Evolutionary conservation across 2,888 invertebrate genomes (phyloP).

Genomic region (Tinea trinotella): DNA sequence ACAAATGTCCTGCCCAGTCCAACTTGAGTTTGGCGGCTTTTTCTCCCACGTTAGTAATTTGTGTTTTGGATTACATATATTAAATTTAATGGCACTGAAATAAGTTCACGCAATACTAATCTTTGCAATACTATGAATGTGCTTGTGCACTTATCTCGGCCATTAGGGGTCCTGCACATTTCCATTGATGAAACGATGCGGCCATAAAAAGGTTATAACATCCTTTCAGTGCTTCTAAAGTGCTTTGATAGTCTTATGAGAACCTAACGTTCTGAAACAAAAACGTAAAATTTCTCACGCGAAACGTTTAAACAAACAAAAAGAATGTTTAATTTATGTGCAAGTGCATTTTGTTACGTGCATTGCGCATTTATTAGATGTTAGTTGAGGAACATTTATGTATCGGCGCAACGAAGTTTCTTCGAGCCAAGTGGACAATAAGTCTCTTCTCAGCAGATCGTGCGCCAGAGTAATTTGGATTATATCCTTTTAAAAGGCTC

Average conservation of each 20-base stretch:
- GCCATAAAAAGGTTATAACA: conserved; percentile 71
- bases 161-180: conserved; percentile 66
- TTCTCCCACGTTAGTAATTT: too few relatives aligned
- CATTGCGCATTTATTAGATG: neutral
- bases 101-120: conserved; percentile 4
- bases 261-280: conserved; percentile 28
- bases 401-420: conserved; percentile 40
- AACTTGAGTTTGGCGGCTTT: too few relatives aligned
- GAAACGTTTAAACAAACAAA: neutral
- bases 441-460: conserved; percentile 3
- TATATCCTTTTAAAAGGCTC: neutral
- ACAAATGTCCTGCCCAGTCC: too few relatives aligned
- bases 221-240: conserved; percentile 71
- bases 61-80: too few relatives aligned
- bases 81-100: neutral
- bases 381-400: conserved; percentile 1
- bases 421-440: conserved; percentile 39
- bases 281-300: neutral
- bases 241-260: conserved; percentile 64
- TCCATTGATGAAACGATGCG: conserved; percentile 53
- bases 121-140: conserved; percentile 55
- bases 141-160: conserved; percentile 68
- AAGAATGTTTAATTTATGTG: neutral
- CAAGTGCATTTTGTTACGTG: neutral
- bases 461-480: conserved; percentile 7